These are phyloP conservation scores for Phaetusa simplex DNA, from an alignment of 2,113 vertebrate genomes.

Conservation along the genomic window DNA sequence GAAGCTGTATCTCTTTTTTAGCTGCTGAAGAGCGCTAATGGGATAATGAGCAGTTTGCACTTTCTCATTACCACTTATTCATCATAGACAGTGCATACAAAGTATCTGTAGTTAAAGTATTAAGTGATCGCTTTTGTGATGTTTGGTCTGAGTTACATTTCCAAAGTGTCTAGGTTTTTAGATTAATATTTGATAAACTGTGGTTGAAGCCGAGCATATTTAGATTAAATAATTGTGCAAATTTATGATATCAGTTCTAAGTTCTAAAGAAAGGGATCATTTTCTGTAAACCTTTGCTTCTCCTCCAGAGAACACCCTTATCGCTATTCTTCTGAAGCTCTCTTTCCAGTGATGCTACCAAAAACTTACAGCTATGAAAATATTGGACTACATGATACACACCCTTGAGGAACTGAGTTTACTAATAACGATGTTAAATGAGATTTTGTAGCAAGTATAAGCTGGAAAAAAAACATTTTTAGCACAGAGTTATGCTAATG, in stretches of 20 bases:
- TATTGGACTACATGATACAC: neutral
- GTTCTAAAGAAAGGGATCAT: neutral
- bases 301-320: neutral
- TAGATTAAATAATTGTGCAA: neutral
- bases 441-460: neutral
- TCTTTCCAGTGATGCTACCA: neutral
- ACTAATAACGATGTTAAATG: neutral
- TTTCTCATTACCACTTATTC: neutral
- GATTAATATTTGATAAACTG: neutral
- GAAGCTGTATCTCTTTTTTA: neutral
- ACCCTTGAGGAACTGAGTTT: neutral
- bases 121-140: neutral
- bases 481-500: neutral
- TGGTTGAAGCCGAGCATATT: neutral
- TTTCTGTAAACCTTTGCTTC: neutral
- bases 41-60: slow-evolving; percentile 5
- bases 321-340: neutral
- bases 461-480: neutral
- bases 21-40: neutral
- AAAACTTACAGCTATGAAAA: neutral
- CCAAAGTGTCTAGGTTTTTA: neutral
- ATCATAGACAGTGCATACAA: neutral
- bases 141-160: neutral
- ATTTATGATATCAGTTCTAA: neutral
- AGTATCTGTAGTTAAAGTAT: neutral